Evolutionary conservation across 2,797 vertebrate genomes (phyloP), one percentile per base, ranked within the genome.

Genomic region (Arctocebus calabarensis): DNA sequence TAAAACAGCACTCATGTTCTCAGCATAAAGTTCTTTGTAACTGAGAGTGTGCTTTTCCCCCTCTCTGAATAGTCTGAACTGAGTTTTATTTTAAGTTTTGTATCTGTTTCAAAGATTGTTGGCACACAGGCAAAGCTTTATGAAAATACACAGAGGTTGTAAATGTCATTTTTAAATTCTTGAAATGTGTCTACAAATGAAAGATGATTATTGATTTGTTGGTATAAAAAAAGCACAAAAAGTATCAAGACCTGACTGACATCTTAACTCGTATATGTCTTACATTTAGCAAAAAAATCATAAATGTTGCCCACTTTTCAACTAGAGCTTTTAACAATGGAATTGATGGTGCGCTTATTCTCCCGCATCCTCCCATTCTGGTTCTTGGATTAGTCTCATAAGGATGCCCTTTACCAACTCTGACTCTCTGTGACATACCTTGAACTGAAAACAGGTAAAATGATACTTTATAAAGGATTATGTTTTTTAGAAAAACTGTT

Each of bases 1-100:
- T 84, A 11, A 87, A 84, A 91, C 84, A 90, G 40, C n/a, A 92
- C 73, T 94, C 79, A 94, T 94, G 86, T 92, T 94, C 75, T 96
- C 91, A 90, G 34, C 48, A 87, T 86, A 88, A 75, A 95, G 55
- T 71, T 92, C 93, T 97, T 95, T 96, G 92, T 96, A 86, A 74
- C 27, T 34, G 43, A n/a, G 32, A 97, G 52, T 57, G 6, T 59
- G 57, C 61, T 59, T 92, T 87, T 66, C 37, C 43, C 52, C 40
- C 23, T 13, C 52, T 88, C 83, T 34, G 62, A 94, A 81, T 59
- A 95, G 73, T 68, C 84, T 82, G 71, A 70, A 87, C 20, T 83
- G 81, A 95, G n/a, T 86, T 96, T 95, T 91, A 96, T 94, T 96
- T 96, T 23, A 70, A 88, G 70, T 90, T 95, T 94, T 93, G 37